phyloP scores from a whole-genome alignment of 2,797 vertebrate genomes.

The Aldrovandia affinis region DNA sequence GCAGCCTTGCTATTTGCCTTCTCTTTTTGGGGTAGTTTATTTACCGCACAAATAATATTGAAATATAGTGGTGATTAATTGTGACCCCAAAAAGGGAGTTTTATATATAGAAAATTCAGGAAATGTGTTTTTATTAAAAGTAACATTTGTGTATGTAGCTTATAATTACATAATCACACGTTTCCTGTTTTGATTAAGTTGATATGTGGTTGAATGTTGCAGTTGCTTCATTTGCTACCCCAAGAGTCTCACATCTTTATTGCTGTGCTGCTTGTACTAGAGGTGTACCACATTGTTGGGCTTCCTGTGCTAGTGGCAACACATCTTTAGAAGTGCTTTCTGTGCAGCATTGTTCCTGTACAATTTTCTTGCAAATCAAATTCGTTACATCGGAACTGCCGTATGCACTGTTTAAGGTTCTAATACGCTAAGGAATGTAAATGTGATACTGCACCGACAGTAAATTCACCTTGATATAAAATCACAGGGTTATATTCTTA shows the following conservation, averaged over 20 bases:
- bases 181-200: not conserved
- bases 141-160: too few species aligned
- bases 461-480: too few species aligned
- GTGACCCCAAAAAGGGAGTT: not conserved
- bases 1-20: not conserved
- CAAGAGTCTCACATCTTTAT: not conserved
- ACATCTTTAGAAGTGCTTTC: conserved; percentile 6
- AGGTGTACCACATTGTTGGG: conserved; percentile 7
- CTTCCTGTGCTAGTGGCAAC: not conserved
- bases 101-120: not conserved
- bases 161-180: not conserved
- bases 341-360: conserved; percentile 2
- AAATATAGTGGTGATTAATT: not conserved
- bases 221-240: not conserved
- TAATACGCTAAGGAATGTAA: not conserved
- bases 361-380: conserved; percentile 26
- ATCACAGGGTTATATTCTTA: too few species aligned
- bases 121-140: not conserved
- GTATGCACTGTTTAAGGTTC: conserved; percentile 1
- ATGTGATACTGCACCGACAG: not conserved
- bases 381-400: conserved; percentile 12
- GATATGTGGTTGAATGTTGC: not conserved
- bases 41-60: not conserved
- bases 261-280: conserved; percentile 8
- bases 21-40: not conserved